Conservation (phyloP, 2,888 invertebrate species). For the Hirtodrosophila trivittata region DNA sequence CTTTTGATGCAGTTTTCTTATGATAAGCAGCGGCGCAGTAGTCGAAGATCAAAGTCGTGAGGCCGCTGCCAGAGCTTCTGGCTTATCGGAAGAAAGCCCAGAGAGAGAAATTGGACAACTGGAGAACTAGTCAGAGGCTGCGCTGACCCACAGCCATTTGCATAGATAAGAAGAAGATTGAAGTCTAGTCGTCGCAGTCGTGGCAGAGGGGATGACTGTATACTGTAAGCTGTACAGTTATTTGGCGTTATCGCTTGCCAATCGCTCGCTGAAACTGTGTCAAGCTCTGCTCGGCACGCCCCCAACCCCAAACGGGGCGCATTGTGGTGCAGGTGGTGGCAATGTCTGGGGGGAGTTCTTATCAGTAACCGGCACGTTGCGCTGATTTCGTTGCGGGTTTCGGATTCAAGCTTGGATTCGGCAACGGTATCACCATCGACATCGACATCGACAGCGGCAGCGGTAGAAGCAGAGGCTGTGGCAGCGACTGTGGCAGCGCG, state of each 20-base stretch:
- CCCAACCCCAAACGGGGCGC: slow-evolving; percentile 1
- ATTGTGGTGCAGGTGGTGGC: slow-evolving; percentile 15
- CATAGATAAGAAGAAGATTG: slow-evolving; percentile 13
- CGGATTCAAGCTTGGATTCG: slow-evolving; percentile 7
- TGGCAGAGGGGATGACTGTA: slow-evolving; percentile 21
- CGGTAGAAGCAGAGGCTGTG: too few relatives aligned
- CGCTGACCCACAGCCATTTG: background rate
- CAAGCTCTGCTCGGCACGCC: slow-evolving; percentile 31
- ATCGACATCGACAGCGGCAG: too few relatives aligned
- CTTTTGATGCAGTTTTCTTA: slow-evolving; percentile 39
- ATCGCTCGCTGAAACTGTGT: slow-evolving; percentile 43
- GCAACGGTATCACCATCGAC: slow-evolving; percentile 5
- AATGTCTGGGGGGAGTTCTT: slow-evolving; percentile 18
- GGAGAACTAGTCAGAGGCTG: background rate
- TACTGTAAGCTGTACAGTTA: background rate
- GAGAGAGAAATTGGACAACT: background rate
- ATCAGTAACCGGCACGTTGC: slow-evolving; percentile 13
- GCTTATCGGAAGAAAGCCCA: background rate
- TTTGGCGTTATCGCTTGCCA: slow-evolving; percentile 33
- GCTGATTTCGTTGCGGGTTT: slow-evolving; percentile 19
- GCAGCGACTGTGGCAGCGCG: slow-evolving; percentile 5
- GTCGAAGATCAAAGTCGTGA: slow-evolving; percentile 52
- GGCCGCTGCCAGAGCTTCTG: slow-evolving; percentile 3
- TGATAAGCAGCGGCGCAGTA: slow-evolving; percentile 36
- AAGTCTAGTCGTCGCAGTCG: background rate